Percentiles rank a stretch among this genome's conserved stretches.
Conservation (phyloP, 2,113 vertebrate species). For the Tragulus kanchil region DNA sequence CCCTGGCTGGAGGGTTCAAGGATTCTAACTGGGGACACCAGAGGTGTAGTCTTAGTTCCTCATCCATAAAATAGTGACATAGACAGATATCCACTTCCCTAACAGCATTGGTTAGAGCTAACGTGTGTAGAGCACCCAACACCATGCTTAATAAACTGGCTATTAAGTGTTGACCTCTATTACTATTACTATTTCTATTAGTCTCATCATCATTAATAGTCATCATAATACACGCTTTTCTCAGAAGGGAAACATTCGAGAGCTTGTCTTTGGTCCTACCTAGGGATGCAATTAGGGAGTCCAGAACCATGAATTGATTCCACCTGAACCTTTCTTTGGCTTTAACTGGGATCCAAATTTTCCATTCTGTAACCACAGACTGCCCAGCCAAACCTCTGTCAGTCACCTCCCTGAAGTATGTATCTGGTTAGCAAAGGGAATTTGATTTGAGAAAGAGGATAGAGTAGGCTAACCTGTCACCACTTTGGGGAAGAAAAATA, state of each 20-base stretch:
- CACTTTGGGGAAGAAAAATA: background rate
- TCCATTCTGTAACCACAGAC: background rate
- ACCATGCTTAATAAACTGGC: background rate
- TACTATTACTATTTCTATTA: background rate
- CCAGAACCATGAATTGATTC: background rate
- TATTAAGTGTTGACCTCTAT: slow-evolving; percentile 37
- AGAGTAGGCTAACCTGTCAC: background rate
- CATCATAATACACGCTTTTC: background rate
- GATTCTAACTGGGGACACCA: background rate
- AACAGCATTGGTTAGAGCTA: background rate
- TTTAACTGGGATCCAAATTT: background rate
- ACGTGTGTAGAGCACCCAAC: background rate
- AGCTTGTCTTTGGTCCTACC: background rate
- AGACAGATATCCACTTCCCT: background rate
- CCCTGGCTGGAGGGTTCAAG: background rate
- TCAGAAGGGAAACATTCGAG: background rate
- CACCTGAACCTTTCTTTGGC: background rate
- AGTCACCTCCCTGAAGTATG: background rate
- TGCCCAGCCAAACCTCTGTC: background rate
- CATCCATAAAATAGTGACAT: background rate
- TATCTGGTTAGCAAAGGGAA: background rate
- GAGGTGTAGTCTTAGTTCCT: slow-evolving; percentile 4
- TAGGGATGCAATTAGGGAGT: background rate
- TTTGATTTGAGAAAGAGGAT: background rate
- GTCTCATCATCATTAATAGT: background rate